A percentile compares a stretch with the other conserved stretches of the same genome.
Evolutionary conservation across 2,113 vertebrate genomes (phyloP).

Genomic region (Periophthalmus modestus): DNA sequence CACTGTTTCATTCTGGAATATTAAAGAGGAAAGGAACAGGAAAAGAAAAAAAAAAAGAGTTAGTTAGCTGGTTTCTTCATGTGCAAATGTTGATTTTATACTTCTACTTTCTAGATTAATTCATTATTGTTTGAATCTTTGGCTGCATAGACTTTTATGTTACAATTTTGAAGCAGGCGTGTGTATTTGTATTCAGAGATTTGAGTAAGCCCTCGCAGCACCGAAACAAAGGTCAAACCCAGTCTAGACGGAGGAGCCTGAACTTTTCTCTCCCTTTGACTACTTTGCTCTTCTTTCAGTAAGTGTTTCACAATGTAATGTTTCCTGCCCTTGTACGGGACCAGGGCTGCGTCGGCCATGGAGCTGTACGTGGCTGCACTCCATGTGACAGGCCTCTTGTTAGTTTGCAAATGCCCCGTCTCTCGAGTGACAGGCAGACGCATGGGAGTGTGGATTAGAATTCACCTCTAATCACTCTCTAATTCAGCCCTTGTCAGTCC

Average conservation of each 20-base stretch:
- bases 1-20: neutral
- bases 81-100: neutral
- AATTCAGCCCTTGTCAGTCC: slow-evolving; percentile 68
- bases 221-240: slow-evolving; percentile 54
- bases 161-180: neutral
- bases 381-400: slow-evolving; percentile 46
- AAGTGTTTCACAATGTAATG: slow-evolving; percentile 3
- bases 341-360: neutral
- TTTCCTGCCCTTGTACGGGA: neutral
- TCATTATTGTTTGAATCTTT: neutral
- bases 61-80: neutral
- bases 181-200: slow-evolving; percentile 29
- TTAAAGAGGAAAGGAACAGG: neutral
- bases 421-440: slow-evolving; percentile 62
- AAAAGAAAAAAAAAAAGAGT: neutral
- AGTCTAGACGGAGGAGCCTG: slow-evolving; percentile 34
- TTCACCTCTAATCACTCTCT: slow-evolving; percentile 70
- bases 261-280: slow-evolving; percentile 22
- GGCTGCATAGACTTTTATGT: neutral
- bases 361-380: slow-evolving; percentile 19
- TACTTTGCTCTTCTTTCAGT: slow-evolving; percentile 3
- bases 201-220: slow-evolving; percentile 19
- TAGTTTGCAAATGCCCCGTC: slow-evolving; percentile 57
- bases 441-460: slow-evolving; percentile 70
- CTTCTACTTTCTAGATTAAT: neutral